These are phyloP conservation scores for Caenorhabditis angaria DNA, from an alignment of 2,888 invertebrate species.

Conservation along the genomic window DNA sequence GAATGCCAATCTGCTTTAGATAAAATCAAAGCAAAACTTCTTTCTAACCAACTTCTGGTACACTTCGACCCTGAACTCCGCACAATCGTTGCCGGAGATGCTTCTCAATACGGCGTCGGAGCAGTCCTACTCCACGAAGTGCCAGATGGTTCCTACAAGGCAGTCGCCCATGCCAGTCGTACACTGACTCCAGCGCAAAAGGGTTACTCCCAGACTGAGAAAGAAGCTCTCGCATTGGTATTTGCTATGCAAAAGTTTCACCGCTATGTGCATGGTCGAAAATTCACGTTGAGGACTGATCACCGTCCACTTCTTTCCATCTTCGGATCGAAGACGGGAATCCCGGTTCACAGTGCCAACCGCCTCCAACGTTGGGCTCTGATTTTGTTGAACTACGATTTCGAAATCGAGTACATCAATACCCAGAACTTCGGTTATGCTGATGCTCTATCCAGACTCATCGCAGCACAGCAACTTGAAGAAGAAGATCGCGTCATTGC, in stretches of 20 bases:
- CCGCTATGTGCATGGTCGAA: constrained; percentile 72
- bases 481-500: constrained; percentile 22
- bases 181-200: constrained; percentile 65
- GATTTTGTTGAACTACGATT: constrained; percentile 35
- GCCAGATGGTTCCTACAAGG: constrained; percentile 46
- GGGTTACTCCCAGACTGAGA: constrained; percentile 73
- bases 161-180: constrained; percentile 57
- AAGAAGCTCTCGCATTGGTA: constrained; percentile 72
- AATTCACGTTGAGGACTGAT: constrained; percentile 73
- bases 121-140: constrained; percentile 61
- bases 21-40: not conserved
- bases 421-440: constrained; percentile 67
- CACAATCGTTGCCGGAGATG: constrained; percentile 47
- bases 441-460: constrained; percentile 68
- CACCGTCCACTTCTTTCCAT: constrained; percentile 75
- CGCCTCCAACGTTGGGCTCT: constrained; percentile 74
- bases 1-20: constrained; percentile 15
- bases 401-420: constrained; percentile 65
- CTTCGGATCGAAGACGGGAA: constrained; percentile 38
- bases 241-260: constrained; percentile 73
- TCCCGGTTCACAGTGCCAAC: constrained; percentile 22
- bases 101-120: constrained; percentile 48
- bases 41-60: constrained; percentile 18
- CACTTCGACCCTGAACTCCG: constrained; percentile 40
- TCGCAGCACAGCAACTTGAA: constrained; percentile 4